Base-by-base conservation (phyloP, 2,113 vertebrate genomes). In the Ictalurus furcatus region DNA sequence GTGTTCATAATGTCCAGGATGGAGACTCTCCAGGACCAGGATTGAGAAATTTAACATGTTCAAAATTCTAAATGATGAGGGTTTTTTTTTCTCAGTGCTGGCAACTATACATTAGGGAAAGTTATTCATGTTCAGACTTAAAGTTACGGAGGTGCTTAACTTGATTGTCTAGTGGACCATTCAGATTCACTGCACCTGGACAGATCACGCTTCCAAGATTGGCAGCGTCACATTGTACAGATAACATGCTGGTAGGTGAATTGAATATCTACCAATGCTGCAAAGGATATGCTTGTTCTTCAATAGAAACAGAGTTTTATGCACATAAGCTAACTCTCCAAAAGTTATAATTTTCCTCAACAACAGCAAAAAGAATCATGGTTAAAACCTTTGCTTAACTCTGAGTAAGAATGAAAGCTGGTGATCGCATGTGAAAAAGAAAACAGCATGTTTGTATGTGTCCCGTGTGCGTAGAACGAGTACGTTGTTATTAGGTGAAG, bases 401-500 rank as follows among this genome's bases (percentile, higher is more conserved):
- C 25, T 87, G 40, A 52, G 30, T 40, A 63, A 67, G 19, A 81
- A 82, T 71, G 30, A 71, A 67, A 40, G 37, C 19, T 74, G 40
- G 54, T 19, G 37, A 86, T 19, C 48, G 37, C 12, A 63, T 37
- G 79, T 83, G 40, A 61, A 6, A 44, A 54, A 30, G 30, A 21
- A 52, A 85, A 58, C 30, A 73, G 65, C 34, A 30, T 54, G 63
- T 85, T 79, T 80, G 34, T n/a, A 74, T 48, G 21, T 61, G 80
- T 37, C 67, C 54, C 48, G 21, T 82, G 63, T 74, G 58, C 67
- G 67, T 59, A 65, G 25, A 40, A 48, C n/a, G 25, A 25, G 14
- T 44, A 76, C 76, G 71, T 82, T 85, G 85, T 90, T 86, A 91
- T 89, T 85, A 90, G 87, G 87, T 91, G 87, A 88, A 90, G 52